phyloP scores from a whole-genome alignment of 2,797 vertebrate genomes.

The Sebastes trivittatus region DNA sequence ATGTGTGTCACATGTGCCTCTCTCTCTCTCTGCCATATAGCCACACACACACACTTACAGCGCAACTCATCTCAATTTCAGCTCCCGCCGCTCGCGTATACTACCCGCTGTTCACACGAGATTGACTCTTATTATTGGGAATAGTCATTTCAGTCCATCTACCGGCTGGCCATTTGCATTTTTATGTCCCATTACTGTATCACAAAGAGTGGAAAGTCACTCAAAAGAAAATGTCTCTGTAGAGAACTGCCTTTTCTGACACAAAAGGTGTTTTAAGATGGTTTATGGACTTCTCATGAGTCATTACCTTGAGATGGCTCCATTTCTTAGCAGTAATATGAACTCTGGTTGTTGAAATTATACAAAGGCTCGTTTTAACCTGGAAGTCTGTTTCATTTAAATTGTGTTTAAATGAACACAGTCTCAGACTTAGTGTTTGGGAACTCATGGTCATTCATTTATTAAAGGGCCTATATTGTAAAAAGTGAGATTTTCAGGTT shows the following conservation, averaged over 20 bases:
- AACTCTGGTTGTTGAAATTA: neutral
- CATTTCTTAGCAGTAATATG: neutral
- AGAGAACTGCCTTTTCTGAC: constrained; percentile 4
- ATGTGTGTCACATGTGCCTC: constrained; percentile 9
- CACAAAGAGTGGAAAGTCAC: constrained; percentile 41
- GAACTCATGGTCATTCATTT: neutral
- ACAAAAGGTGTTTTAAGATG: constrained; percentile 34
- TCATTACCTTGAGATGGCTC: constrained; percentile 9
- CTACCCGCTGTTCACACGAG: constrained; percentile 51
- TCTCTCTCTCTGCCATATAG: neutral
- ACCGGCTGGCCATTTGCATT: constrained; percentile 46
- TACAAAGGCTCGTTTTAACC: neutral
- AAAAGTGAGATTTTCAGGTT: too few relatives aligned
- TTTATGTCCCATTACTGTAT: constrained; percentile 46
- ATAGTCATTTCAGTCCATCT: constrained; percentile 46
- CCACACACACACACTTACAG: neutral
- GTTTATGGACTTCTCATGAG: constrained; percentile 28
- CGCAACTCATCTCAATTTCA: constrained; percentile 17
- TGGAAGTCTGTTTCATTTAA: neutral
- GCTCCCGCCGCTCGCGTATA: constrained; percentile 15
- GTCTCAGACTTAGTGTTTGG: neutral
- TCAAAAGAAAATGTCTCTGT: constrained; percentile 18
- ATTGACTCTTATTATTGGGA: constrained; percentile 50
- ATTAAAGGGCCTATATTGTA: neutral
- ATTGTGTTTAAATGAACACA: neutral